phyloP scores from a whole-genome alignment of 2,113 vertebrate species.

The Chloropsis hardwickii region DNA sequence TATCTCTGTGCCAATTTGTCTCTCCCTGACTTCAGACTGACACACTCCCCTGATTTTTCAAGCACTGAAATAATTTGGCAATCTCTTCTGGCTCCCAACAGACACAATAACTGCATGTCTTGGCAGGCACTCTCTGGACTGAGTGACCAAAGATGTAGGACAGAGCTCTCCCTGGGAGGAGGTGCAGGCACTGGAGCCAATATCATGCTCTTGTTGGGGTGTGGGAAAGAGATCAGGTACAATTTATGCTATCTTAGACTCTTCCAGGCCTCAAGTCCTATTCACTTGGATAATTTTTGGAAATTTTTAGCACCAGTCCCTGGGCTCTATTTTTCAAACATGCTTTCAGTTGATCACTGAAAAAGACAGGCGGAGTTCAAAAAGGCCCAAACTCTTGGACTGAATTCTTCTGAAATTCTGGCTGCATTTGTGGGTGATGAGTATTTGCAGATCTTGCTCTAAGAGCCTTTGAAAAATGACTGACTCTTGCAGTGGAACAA shows the following conservation, averaged over 20 bases:
- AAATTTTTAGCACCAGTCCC: background rate
- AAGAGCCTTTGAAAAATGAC: background rate
- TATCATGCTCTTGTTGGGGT: background rate
- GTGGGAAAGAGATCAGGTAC: background rate
- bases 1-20: background rate
- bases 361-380: background rate
- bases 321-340: background rate
- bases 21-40: background rate
- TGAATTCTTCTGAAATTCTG: constrained; percentile 2
- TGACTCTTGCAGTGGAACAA: background rate
- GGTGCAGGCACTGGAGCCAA: background rate
- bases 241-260: background rate
- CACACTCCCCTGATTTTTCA: background rate
- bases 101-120: background rate
- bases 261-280: background rate
- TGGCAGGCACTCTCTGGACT: background rate
- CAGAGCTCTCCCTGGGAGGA: background rate
- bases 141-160: background rate
- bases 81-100: background rate
- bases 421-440: background rate
- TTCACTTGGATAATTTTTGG: background rate
- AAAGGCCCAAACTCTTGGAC: background rate
- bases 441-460: background rate
- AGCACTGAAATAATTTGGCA: background rate
- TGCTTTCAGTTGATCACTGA: background rate